phyloP scores from a whole-genome alignment of 1,140 invertebrate species.

The Ips nitidus region DNA sequence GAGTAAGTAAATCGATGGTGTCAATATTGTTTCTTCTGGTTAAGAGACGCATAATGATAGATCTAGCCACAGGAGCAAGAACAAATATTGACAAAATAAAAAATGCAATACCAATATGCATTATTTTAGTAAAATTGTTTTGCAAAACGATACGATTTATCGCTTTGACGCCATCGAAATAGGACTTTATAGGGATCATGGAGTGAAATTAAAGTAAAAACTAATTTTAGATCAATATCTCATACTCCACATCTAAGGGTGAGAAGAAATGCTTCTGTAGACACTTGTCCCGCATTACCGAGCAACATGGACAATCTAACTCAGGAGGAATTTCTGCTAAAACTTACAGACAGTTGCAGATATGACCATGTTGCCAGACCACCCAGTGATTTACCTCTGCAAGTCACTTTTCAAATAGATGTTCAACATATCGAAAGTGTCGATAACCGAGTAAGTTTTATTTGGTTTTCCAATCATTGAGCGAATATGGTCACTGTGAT shows the following conservation, averaged over 20 bases:
- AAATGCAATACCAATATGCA: too few species aligned
- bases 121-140: too few species aligned
- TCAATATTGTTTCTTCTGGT: too few species aligned
- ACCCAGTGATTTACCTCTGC: conserved; percentile 45
- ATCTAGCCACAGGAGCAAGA: too few species aligned
- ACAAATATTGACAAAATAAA: too few species aligned
- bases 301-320: conserved; percentile 52
- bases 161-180: too few species aligned
- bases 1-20: too few species aligned
- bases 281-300: conserved; percentile 19
- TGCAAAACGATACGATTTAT: too few species aligned
- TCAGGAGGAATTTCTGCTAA: conserved; percentile 70
- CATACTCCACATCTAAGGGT: background rate
- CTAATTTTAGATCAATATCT: background rate
- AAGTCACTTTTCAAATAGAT: conserved; percentile 47
- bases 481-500: background rate
- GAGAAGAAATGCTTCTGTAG: conserved; percentile 3
- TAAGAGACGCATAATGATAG: too few species aligned
- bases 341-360: conserved; percentile 69
- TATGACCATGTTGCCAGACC: conserved; percentile 73
- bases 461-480: background rate
- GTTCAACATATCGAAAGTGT: conserved; percentile 50
- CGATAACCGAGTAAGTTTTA: conserved; percentile 50
- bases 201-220: too few species aligned
- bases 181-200: too few species aligned